Conservation (phyloP, 2,113 vertebrate genomes). For the Ammodytes dubius region DNA sequence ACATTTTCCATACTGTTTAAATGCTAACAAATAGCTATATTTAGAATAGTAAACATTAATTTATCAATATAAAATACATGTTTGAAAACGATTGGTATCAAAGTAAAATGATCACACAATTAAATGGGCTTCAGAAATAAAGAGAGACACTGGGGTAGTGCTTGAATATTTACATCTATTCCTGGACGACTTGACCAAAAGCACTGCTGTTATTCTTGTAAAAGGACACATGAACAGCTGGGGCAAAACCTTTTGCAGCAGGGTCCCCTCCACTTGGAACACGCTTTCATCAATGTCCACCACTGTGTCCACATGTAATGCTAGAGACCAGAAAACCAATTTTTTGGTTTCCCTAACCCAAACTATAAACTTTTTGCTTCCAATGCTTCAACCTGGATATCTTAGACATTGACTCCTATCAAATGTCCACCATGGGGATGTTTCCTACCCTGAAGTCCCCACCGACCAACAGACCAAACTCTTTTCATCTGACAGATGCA, state of each 20-base stretch:
- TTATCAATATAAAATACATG: background rate
- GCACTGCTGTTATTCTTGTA: conserved; percentile 39
- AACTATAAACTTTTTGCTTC: background rate
- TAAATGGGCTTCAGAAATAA: background rate
- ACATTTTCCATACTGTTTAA: background rate
- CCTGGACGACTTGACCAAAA: conserved; percentile 7
- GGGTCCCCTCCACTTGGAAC: conserved; percentile 30
- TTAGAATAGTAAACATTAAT: background rate
- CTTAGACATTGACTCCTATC: conserved; percentile 19
- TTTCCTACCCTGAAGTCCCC: conserved; percentile 12
- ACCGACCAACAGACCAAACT: conserved; percentile 15
- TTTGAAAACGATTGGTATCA: background rate
- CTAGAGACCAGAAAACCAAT: conserved; percentile 41
- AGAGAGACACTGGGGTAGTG: conserved; percentile 5
- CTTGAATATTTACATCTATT: background rate
- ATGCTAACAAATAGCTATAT: background rate
- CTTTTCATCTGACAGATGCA: conserved; percentile 17
- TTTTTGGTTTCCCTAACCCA: conserved; percentile 21
- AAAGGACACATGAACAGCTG: conserved; percentile 45
- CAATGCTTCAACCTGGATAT: conserved; percentile 18
- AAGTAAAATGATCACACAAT: background rate
- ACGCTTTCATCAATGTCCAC: conserved; percentile 25
- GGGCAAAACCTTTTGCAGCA: conserved; percentile 30
- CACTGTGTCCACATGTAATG: conserved; percentile 26
- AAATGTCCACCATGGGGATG: conserved; percentile 22